Conservation (phyloP, 2,113 vertebrate genomes). For the Marmota flaviventris region DNA sequence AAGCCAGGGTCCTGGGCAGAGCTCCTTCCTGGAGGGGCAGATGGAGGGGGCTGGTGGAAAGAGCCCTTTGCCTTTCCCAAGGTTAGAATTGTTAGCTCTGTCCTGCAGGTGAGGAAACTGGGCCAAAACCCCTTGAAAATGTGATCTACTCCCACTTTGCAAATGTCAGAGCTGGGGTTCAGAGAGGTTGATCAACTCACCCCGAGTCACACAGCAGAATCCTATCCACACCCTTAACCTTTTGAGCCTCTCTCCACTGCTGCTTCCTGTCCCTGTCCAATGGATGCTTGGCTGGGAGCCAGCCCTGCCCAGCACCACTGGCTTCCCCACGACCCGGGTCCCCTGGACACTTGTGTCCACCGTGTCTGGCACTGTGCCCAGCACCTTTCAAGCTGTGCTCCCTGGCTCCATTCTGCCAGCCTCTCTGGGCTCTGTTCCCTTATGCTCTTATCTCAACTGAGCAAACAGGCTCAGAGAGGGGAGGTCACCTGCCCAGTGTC, state of each 20-base stretch:
- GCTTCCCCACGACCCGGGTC: neutral
- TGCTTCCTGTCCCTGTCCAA: neutral
- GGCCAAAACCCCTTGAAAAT: neutral
- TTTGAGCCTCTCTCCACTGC: neutral
- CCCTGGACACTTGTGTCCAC: neutral
- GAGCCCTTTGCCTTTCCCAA: neutral
- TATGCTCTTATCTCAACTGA: neutral
- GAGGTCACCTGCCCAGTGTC: neutral
- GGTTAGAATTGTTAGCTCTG: neutral
- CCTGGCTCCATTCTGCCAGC: neutral
- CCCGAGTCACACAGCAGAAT: neutral
- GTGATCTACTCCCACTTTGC: neutral
- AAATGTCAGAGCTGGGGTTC: neutral
- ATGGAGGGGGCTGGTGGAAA: neutral
- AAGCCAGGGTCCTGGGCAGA: neutral
- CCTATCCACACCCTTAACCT: neutral
- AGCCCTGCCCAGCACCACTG: neutral
- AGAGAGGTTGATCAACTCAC: neutral
- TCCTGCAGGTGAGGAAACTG: neutral
- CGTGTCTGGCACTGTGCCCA: fast-evolving
- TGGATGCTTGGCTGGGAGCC: fast-evolving
- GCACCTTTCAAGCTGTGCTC: neutral
- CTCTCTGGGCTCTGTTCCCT: neutral
- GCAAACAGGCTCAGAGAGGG: neutral
- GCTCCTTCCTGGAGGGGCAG: neutral